Base-by-base conservation (phyloP, 2,113 vertebrate species). In the Rhabdomys dilectus region DNA sequence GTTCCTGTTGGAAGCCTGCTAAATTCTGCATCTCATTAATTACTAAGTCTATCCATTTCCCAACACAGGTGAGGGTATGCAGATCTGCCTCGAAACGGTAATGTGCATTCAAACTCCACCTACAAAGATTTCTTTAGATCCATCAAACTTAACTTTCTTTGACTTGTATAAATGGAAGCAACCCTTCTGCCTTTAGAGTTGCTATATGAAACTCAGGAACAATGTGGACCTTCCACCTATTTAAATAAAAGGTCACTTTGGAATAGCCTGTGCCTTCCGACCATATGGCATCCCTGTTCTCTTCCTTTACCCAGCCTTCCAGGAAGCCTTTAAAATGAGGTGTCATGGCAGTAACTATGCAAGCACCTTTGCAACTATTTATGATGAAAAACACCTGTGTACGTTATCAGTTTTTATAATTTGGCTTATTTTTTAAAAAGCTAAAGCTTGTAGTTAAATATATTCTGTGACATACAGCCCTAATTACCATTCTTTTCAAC, bases 401-500 rank as follows among this genome's bases (percentile, higher is more conserved):
- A 77, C 31, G 86, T 4, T 85, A 78, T 64, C n/a, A 72, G 53
- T n/a, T 88, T 78, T 86, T 78, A 70, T n/a, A 73, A 2, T 3
- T 6, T 91, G 31, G 2, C 48, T 60, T 62, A 62, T 81, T 73
- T 60, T 80, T 80, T 53, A 21, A 53, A 2, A 94, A 85, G 51
- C 53, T 64, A 36, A 91, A 12, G 13, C 22, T 36, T 75, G 4
- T 45, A 45, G n/a, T n/a, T 89, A 94, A 87, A 68, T 45, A 60
- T 29, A 76, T 0, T 64, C 72, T 91, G 22, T 77, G 36, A 89
- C 81, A 88, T 11, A 85, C 2, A 91, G 21, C 66, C 29, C 84
- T 51, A 84, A 88, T 88, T 45, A 88, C 22, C 39, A 89, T 78
- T 82, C n/a, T 70, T 92, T 16, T 56, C 60, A 84, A 85, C 72